phyloP scores from a whole-genome alignment of 2,797 vertebrate genomes.

The Enteromius viviparus region DNA sequence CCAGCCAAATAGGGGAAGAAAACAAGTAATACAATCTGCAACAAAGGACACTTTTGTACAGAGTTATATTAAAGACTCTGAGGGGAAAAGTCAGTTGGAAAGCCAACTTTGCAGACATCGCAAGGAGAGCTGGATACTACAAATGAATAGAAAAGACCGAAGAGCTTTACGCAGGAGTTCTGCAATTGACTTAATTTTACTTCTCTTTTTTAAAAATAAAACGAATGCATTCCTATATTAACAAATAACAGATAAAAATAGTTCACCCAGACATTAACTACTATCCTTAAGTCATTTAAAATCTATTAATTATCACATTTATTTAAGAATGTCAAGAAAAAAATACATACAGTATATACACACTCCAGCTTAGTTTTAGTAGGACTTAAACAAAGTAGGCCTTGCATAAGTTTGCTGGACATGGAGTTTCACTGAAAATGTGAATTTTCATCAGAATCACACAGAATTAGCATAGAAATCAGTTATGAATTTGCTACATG shows the following conservation, averaged over 20 bases:
- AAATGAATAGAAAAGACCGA: not conserved
- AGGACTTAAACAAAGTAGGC: too few species aligned
- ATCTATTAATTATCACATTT: not conserved
- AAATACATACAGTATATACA: not conserved
- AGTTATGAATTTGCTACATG: not conserved
- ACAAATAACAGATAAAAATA: not conserved
- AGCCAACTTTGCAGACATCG: not conserved
- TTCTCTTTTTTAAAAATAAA: too few species aligned
- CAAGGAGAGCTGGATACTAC: not conserved
- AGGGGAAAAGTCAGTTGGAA: not conserved
- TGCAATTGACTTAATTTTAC: not conserved
- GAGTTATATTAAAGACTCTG: constrained; percentile 54
- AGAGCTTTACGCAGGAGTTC: not conserved
- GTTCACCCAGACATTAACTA: not conserved
- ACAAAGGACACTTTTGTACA: constrained; percentile 63
- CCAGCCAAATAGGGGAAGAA: constrained; percentile 10
- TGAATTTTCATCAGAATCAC: not conserved
- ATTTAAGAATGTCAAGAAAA: not conserved
- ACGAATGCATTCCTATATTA: not conserved
- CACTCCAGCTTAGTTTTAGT: too few species aligned
- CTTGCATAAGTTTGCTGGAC: not conserved
- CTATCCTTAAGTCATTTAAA: not conserved
- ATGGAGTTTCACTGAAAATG: not conserved
- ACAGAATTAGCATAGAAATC: not conserved
- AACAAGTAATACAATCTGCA: constrained; percentile 64